Conservation (phyloP, 2,113 vertebrate genomes). For the Glareola pratincola region DNA sequence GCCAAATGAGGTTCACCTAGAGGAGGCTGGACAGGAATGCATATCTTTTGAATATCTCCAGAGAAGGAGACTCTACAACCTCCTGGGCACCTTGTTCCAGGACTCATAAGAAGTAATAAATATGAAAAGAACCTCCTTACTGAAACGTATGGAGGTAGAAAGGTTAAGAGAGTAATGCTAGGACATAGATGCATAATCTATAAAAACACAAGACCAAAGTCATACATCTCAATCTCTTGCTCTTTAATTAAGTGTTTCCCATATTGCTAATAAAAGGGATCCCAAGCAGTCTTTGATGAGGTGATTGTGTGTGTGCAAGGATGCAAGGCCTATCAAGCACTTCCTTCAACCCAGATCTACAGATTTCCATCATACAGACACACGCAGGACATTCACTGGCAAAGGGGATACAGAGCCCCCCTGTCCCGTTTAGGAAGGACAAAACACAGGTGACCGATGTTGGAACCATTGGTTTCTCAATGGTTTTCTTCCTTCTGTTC, state of each 20-base stretch:
- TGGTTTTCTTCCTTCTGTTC: not conserved
- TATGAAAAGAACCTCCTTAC: not conserved
- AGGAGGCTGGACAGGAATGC: too few species aligned
- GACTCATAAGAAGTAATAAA: not conserved
- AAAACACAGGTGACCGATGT: not conserved
- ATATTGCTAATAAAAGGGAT: not conserved
- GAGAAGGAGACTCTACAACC: too few species aligned
- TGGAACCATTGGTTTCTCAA: not conserved
- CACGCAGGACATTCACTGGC: not conserved
- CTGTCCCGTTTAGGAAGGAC: not conserved
- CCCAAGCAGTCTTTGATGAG: conserved; percentile 23
- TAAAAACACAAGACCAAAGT: not conserved
- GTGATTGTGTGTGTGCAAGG: not conserved
- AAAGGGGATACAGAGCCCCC: not conserved
- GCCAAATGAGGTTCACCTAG: too few species aligned
- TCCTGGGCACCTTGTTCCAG: too few species aligned
- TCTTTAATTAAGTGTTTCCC: conserved; percentile 48
- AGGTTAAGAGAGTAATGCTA: not conserved
- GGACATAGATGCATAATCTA: not conserved
- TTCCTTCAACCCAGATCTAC: not conserved
- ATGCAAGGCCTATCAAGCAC: not conserved
- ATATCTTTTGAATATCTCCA: too few species aligned
- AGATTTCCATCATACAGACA: not conserved
- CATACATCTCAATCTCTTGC: not conserved
- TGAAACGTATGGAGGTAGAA: not conserved